Base-by-base conservation (phyloP, 2,888 invertebrate genomes). In the Erynnis tages region DNA sequence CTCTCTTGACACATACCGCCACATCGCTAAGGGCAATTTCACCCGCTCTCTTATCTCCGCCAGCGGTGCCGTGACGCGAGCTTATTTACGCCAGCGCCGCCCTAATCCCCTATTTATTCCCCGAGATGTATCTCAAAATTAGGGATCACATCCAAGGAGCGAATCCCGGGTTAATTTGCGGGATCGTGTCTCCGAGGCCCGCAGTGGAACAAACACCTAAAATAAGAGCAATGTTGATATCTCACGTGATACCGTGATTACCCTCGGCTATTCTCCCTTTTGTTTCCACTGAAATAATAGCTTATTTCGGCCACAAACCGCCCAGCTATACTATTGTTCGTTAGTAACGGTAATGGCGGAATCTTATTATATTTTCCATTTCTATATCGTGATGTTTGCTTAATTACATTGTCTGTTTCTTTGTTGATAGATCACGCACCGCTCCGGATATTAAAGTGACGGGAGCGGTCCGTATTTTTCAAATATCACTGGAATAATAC, bases 71-170 rank as follows among this genome's bases (percentile, higher is more conserved):
- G 78, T 83, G 85, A 83, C 85, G 82, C 79, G 71, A 72, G 70
- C 79, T 85, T 89, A 88, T 89, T 88, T 88, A 89, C 87, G 86
- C 82, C 74, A 71, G 66, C 74, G 73, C 72, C 82, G 76, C 77
- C 84, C 76, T 87, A 88, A 89, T 86, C 88, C 84, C 79, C 88
- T 88, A 87, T 88, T 88, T 88, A 87, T 88, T 84, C 85, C 74
- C 73, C 66, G 81, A 83, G 84, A 88, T 86, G 85, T 88, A 88
- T 89, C 87, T 86, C 86, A 85, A 88, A 89, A 89, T 88, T 87
- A 88, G 88, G 88, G 87, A 88, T 89, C 87, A 87, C 82, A 76
- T 75, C 79, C 73, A 64, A 73, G 74, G 58, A 56, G 58, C 66
- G 67, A 43, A 70, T 71, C 69, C 63, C 62, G 69, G 82, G 82